phyloP scores from a whole-genome alignment of 2,888 invertebrate species.

The Tachina fera region DNA sequence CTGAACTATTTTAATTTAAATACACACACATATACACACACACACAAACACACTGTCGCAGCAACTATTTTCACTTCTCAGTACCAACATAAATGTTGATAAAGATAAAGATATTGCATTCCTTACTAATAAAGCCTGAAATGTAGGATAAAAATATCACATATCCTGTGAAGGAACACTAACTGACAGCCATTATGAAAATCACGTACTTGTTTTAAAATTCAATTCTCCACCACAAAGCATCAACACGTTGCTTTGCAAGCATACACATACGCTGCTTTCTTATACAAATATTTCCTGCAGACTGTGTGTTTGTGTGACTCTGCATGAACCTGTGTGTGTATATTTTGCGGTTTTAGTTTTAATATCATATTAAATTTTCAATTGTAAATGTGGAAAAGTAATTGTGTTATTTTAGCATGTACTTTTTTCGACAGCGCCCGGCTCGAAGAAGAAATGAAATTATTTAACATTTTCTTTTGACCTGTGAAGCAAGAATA shows the following conservation, averaged over 20 bases:
- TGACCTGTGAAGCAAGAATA: background rate
- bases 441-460: background rate
- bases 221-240: constrained; percentile 17
- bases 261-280: background rate
- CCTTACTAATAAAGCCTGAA: background rate
- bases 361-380: constrained; percentile 8
- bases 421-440: background rate
- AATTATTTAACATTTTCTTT: background rate
- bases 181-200: constrained; percentile 13
- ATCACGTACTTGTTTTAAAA: constrained; percentile 37
- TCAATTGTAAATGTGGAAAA: background rate
- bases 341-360: background rate
- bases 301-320: background rate
- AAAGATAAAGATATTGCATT: constrained; percentile 3
- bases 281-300: background rate
- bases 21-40: background rate
- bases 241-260: background rate
- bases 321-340: no score
- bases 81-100: background rate
- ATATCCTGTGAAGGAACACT: constrained; percentile 3
- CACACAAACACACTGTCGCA: background rate
- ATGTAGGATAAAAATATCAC: constrained; percentile 6
- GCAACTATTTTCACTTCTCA: background rate
- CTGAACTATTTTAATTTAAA: constrained; percentile 10
- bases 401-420: background rate